Base-by-base conservation (phyloP, 1,140 invertebrate species). In the Melitaea cinxia region DNA sequence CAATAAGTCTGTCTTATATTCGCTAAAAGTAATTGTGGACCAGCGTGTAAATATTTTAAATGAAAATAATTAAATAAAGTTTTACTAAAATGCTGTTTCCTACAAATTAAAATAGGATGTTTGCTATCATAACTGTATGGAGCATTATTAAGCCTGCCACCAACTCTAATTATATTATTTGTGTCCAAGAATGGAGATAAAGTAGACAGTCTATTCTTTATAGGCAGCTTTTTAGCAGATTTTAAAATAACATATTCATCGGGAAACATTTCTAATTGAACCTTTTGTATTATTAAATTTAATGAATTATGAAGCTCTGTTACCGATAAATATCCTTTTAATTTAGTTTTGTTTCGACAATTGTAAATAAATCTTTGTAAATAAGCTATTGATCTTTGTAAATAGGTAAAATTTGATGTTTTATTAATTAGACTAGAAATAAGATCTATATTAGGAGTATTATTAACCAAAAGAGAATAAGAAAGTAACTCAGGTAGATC, bases 121-220 rank as follows among this genome's bases (percentile, higher is more conserved):
- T 76, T 76, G 3, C 28, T 53, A 26, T 71, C 35, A 30, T 64
- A 76, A 1, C 35, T 19, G 14, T 76, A 76, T 28, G n/a, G 17
- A 7, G 70, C 68, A 53, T 76, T 76, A 26, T 62, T 37, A 23
- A 76, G 68, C 28, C 70, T 56, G 3, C 73, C 65, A 21, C 73
- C 73, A 26, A 76, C 65, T 30, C 67, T 33, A 2, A 75, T 61
- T 0, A 75, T 6, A 12, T 65, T 30, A 64, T 66, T 55, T n/a
- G 6, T 17, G 17, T 72, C 65, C 14, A 72, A 33, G 19, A 68
- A 72, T 4, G 62, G 65, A 19, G 53, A 33, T 19, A 68, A 35
- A n/a, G 62, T 24, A 28, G 33, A 21, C 24, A 70, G 28, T 58
- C 37, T 50, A 54, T 62, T 70, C 58, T 62, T 65, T 10, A 24